These are phyloP conservation scores for Dasysyrphus tricinctus DNA, from an alignment of 2,888 invertebrate species.

Conservation along the genomic window DNA sequence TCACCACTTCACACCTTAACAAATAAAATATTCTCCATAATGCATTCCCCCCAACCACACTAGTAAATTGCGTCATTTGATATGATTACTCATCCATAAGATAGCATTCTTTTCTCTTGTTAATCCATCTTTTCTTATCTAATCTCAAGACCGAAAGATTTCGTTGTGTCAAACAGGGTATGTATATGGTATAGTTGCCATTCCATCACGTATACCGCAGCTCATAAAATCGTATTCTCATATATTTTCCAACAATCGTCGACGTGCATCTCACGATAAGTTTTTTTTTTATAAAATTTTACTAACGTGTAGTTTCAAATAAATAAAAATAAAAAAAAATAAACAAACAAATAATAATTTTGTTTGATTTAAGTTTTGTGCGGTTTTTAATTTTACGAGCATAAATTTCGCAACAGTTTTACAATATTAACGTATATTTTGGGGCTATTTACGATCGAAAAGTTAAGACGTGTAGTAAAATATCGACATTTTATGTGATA, in stretches of 20 bases:
- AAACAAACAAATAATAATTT: background rate
- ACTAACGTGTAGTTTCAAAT: background rate
- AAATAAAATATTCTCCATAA: background rate
- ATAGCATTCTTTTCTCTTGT: constrained; percentile 2
- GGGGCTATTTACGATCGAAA: background rate
- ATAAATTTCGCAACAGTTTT: background rate
- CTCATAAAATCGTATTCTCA: constrained; percentile 26
- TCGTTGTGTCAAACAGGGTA: constrained; percentile 1
- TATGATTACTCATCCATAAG: constrained; percentile 32
- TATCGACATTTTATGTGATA: constrained; percentile 32
- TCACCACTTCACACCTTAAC: background rate
- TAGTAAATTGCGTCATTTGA: constrained; percentile 8
- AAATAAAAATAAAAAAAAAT: background rate
- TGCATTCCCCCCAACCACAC: background rate
- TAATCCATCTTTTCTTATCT: constrained; percentile 51
- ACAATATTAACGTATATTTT: background rate
- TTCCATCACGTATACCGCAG: constrained; percentile 56
- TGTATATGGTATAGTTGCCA: constrained; percentile 23
- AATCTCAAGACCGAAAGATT: constrained; percentile 56
- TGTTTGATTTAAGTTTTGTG: constrained; percentile 8
- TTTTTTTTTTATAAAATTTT: background rate
- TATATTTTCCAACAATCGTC: constrained; percentile 2
- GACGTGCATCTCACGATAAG: constrained; percentile 35
- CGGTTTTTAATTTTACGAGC: constrained; percentile 1
- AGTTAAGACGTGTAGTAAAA: background rate